Evolutionary conservation across 2,797 vertebrate genomes (phyloP).

Genomic region (Rhabdomys pumilio): DNA sequence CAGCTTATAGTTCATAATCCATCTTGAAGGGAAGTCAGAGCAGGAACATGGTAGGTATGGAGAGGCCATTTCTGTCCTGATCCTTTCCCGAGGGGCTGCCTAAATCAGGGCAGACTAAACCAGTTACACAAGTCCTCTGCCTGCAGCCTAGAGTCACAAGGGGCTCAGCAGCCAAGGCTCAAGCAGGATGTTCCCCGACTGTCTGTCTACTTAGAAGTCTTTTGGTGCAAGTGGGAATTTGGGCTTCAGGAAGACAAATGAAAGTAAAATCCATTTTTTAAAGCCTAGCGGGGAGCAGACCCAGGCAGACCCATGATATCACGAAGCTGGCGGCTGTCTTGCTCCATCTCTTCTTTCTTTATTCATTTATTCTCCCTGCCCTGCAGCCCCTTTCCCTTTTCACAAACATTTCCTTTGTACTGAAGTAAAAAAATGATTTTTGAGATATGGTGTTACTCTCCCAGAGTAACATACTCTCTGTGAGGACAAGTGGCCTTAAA

Average conservation of each 20-base stretch:
- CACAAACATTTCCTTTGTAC: neutral
- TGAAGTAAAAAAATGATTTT: neutral
- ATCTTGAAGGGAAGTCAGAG: neutral
- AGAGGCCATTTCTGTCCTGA: neutral
- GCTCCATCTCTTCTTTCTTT: neutral
- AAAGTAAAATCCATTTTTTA: conserved; percentile 58
- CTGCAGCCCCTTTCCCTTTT: neutral
- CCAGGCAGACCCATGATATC: neutral
- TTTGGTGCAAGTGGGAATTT: conserved; percentile 54
- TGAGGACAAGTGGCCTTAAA: conserved; percentile 32
- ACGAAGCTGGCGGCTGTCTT: neutral
- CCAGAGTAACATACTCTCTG: neutral
- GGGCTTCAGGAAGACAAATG: conserved; percentile 38
- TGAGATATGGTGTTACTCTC: neutral
- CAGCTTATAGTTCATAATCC: neutral
- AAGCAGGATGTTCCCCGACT: neutral
- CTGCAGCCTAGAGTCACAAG: neutral
- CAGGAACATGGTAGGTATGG: neutral
- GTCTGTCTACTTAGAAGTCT: conserved; percentile 61
- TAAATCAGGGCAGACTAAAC: neutral
- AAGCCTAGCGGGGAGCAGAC: conserved; percentile 43
- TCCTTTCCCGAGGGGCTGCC: neutral
- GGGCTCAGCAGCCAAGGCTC: neutral
- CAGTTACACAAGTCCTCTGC: neutral
- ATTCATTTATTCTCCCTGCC: neutral